Percentiles rank a stretch among this genome's conserved stretches.
Evolutionary conservation across 2,797 vertebrate species (phyloP).

Genomic region (Coilia nasus): DNA sequence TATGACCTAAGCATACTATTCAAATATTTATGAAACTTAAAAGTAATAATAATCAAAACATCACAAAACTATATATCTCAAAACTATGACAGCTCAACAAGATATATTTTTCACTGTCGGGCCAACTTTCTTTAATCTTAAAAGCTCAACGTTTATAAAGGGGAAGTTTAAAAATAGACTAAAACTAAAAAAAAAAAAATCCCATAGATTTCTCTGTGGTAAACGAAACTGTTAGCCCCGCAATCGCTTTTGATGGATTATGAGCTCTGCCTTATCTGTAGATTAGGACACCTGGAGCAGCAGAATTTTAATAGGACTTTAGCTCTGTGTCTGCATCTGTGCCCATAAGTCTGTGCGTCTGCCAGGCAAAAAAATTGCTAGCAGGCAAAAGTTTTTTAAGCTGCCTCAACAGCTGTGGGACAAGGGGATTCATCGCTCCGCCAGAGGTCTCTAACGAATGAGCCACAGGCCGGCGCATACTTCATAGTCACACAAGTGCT

Average conservation of each 20-base stretch:
- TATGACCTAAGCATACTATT: not conserved
- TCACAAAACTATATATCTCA: slow-evolving; percentile 6
- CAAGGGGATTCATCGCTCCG: slow-evolving; percentile 48
- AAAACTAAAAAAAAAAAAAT: slow-evolving; percentile 49
- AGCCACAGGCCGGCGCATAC: slow-evolving; percentile 26
- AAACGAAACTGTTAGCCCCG: slow-evolving; percentile 64
- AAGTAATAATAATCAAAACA: slow-evolving; percentile 19
- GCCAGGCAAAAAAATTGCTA: slow-evolving; percentile 49
- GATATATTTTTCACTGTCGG: slow-evolving; percentile 35
- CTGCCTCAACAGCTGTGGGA: slow-evolving; percentile 44
- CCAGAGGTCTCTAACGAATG: slow-evolving; percentile 36
- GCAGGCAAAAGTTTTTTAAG: slow-evolving; percentile 46
- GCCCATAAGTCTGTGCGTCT: slow-evolving; percentile 20
- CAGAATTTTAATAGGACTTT: slow-evolving; percentile 63
- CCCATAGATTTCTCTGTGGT: slow-evolving; percentile 61
- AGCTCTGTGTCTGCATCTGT: slow-evolving; percentile 11
- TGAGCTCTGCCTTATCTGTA: slow-evolving; percentile 74
- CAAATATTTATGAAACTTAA: slow-evolving; percentile 18
- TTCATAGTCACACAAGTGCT: not conserved
- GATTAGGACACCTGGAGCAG: slow-evolving; percentile 68
- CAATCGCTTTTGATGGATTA: slow-evolving; percentile 72
- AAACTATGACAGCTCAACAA: slow-evolving; percentile 34
- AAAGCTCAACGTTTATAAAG: slow-evolving; percentile 40
- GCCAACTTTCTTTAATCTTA: slow-evolving; percentile 41
- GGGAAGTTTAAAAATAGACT: slow-evolving; percentile 48